Evolutionary conservation across 2,797 vertebrate species (phyloP).

Genomic region (Buceros bicornis): DNA sequence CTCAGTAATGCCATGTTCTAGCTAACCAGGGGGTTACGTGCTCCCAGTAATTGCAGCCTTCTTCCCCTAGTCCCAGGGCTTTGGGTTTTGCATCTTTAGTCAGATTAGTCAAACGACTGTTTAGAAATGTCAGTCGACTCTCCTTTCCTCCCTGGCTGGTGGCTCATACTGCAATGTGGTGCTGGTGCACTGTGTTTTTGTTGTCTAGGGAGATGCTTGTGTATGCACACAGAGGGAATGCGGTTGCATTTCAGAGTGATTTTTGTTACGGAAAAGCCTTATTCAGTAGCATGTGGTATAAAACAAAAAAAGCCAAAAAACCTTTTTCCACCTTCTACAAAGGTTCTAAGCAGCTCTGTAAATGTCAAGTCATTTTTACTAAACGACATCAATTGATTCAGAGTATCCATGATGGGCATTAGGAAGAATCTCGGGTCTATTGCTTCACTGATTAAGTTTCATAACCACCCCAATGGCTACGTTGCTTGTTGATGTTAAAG

Average conservation of each 20-base stretch:
- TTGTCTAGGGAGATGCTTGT: not conserved
- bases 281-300: not conserved
- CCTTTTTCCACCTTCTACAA: not conserved
- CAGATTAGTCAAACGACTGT: not conserved
- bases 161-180: not conserved
- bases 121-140: not conserved
- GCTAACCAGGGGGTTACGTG: not conserved
- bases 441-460: conserved; percentile 28
- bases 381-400: conserved; percentile 9
- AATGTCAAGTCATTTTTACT: conserved; percentile 38
- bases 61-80: not conserved
- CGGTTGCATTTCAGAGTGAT: not conserved
- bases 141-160: not conserved
- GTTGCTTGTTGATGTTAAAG: not conserved
- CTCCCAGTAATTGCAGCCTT: not conserved
- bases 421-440: not conserved
- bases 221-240: not conserved
- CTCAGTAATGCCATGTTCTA: not conserved
- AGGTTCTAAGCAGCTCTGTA: conserved; percentile 2
- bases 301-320: not conserved
- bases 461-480: not conserved
- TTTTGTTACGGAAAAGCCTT: not conserved
- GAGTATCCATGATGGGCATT: not conserved
- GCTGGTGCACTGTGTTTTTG: not conserved
- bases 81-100: not conserved